Evolutionary conservation across 2,888 invertebrate species (phyloP).

Genomic region (Cantharis rufa): DNA sequence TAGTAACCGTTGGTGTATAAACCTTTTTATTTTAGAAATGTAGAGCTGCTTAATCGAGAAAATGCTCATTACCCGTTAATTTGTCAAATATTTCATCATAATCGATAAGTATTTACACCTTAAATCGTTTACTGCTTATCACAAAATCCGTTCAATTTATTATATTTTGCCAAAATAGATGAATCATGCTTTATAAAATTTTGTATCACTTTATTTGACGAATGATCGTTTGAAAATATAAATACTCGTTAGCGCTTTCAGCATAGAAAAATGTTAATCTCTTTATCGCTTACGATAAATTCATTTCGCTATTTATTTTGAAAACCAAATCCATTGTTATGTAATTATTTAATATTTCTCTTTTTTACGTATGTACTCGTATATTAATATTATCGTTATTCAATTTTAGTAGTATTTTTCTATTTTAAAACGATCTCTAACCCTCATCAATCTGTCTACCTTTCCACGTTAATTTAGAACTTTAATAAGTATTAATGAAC

Average conservation of each 20-base stretch:
- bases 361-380: background rate
- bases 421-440: background rate
- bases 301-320: background rate
- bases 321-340: background rate
- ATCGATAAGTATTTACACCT: background rate
- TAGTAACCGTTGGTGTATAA: background rate
- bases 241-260: background rate
- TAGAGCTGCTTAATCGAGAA: background rate
- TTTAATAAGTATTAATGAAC: constrained; percentile 20
- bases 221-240: background rate
- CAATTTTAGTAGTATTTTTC: background rate
- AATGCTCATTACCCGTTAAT: background rate
- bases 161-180: background rate
- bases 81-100: background rate
- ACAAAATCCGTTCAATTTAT: background rate
- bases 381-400: background rate
- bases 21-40: background rate
- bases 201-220: background rate
- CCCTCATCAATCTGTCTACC: constrained; percentile 13
- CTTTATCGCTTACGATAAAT: background rate
- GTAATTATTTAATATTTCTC: too few relatives aligned
- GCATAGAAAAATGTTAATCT: background rate
- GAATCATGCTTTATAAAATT: background rate
- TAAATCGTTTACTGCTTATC: background rate
- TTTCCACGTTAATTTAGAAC: constrained; percentile 8